Evolutionary conservation across 2,888 invertebrate species (phyloP).

Genomic region (Drosophila buzzatii): DNA sequence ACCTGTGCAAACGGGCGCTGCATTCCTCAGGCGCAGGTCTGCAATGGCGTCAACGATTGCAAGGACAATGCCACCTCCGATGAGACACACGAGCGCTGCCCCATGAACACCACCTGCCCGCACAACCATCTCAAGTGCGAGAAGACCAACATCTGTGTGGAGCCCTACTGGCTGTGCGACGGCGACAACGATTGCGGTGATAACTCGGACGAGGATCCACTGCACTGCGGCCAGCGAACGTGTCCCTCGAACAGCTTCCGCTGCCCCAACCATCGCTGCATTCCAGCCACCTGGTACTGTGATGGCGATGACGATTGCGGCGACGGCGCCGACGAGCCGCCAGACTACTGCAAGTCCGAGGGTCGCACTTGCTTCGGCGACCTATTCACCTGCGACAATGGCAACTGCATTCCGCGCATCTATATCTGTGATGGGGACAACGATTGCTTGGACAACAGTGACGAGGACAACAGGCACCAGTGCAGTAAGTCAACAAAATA

Average conservation of each 20-base stretch:
- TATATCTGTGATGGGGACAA: conserved; percentile 98
- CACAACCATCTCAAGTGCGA: conserved; percentile 96
- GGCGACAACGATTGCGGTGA: conserved; percentile 98
- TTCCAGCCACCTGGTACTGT: conserved; percentile 98
- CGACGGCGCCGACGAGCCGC: conserved; percentile 95
- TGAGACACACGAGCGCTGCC: conserved; percentile 95
- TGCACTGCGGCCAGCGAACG: conserved; percentile 94
- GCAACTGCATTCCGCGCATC: conserved; percentile 97
- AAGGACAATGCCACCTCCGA: conserved; percentile 96
- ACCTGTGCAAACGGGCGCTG: conserved; percentile 97
- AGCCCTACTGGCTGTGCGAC: conserved; percentile 98
- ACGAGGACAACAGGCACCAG: conserved; percentile 95
- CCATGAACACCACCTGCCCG: conserved; percentile 95
- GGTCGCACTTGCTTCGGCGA: conserved; percentile 97
- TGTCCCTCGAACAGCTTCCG: conserved; percentile 97
- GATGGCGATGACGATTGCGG: conserved; percentile 98
- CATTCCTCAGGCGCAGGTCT: conserved; percentile 94
- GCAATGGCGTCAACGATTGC: conserved; percentile 97
- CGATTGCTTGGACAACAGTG: conserved; percentile 97
- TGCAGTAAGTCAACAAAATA: conserved; percentile 87
- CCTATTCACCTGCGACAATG: conserved; percentile 97
- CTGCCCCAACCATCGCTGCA: conserved; percentile 96
- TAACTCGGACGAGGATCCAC: conserved; percentile 93
- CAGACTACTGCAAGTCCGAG: conserved; percentile 96
- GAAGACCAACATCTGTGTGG: conserved; percentile 98